Conservation (phyloP, 1,140 invertebrate genomes). For the Gonioctena quinquepunctata region DNA sequence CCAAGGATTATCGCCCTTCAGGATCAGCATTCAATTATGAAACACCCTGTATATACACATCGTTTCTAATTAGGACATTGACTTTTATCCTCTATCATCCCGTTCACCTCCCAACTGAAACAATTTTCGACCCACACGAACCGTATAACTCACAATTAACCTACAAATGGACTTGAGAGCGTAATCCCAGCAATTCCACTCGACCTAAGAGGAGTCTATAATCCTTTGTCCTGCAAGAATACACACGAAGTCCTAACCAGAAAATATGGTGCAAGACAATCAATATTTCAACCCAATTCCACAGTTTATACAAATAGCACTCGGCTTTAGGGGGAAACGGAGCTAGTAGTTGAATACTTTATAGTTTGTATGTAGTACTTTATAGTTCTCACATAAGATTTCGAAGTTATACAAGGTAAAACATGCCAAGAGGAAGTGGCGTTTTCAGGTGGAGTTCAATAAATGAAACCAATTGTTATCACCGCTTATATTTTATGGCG, state of each 20-base stretch:
- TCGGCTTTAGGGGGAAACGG: no score
- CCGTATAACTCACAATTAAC: neutral
- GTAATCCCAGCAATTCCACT: neutral
- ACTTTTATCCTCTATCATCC: no score
- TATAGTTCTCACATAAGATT: no score
- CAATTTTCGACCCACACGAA: neutral
- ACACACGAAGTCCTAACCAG: neutral
- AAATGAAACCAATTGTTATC: no score
- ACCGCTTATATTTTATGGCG: no score
- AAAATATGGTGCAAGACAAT: slow-evolving; percentile 19
- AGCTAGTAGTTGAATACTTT: no score
- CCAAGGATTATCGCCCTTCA: no score
- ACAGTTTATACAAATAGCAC: neutral
- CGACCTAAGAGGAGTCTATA: neutral
- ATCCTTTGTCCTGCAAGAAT: neutral
- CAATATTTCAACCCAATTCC: slow-evolving; percentile 11
- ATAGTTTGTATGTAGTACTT: no score
- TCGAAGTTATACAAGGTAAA: neutral
- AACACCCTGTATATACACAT: no score
- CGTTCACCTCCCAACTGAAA: neutral
- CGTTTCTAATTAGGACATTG: no score
- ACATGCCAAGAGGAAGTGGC: neutral
- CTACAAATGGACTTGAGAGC: neutral
- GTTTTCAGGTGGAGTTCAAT: no score
- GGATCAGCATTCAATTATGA: no score